Conservation (phyloP, 2,113 vertebrate genomes). For the Epinephelus fuscoguttatus region DNA sequence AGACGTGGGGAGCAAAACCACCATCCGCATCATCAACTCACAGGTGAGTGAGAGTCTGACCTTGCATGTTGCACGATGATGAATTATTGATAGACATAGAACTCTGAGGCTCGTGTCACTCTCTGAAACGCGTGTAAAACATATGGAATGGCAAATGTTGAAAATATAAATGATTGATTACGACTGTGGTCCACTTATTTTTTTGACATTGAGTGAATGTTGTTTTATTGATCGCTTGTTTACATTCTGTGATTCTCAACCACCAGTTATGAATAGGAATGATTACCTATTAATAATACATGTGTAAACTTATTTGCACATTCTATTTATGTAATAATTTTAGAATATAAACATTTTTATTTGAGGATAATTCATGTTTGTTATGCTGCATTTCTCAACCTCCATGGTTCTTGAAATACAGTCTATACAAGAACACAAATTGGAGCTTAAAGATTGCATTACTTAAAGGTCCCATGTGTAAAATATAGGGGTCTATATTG, state of each 20-base stretch:
- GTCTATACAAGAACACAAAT: not conserved
- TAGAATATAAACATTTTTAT: not conserved
- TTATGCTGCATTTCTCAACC: not conserved
- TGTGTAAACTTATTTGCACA: not conserved
- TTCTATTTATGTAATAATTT: no score
- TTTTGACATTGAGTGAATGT: not conserved
- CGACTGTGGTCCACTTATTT: not conserved
- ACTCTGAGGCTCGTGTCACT: not conserved
- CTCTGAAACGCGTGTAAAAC: not conserved
- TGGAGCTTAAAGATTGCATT: not conserved
- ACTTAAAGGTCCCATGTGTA: no score
- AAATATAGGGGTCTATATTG: no score
- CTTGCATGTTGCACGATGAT: not conserved
- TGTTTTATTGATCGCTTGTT: not conserved
- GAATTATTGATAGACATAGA: not conserved
- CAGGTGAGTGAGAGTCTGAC: constrained; percentile 86
- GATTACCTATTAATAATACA: not conserved
- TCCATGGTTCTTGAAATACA: not conserved
- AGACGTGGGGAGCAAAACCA: constrained; percentile 98
- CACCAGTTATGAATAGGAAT: not conserved
- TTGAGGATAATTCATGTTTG: not conserved
- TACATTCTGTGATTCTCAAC: not conserved
- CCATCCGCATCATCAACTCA: constrained; percentile 96
- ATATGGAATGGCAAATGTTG: not conserved
- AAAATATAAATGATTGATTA: not conserved